Evolutionary conservation across 2,888 invertebrate genomes (phyloP), one percentile per base, ranked within the genome.

Genomic region (Chalcosyrphus nemorum): DNA sequence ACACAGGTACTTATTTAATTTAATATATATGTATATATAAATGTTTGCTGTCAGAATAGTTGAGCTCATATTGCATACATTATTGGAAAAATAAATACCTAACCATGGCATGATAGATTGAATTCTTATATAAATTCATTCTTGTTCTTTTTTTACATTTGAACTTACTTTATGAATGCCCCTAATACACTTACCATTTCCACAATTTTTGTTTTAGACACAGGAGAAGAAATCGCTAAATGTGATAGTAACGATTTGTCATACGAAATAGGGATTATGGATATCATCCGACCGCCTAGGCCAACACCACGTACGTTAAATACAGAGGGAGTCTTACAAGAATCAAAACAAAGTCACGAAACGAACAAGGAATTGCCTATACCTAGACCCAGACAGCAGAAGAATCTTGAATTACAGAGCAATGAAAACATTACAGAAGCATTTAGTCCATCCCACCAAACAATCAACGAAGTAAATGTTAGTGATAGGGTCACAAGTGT

Each of bases 301-400:
- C 93, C 93, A 86, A 93, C 92, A 88, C 93, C 93, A 63, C 92
- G 93, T 81, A 90, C 89, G 88, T 87, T 89, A 80, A 88, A 88
- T 63, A 88, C 89, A 41, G 89, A 90, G 71, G 88, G 88, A 59
- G 41, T 13, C 19, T 2, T 21, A 2, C n/a, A 21, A 5, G 4
- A 27, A 52, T 1, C 19, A 13, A 27, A 4, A 17, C 35, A 35
- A 5, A 11, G n/a, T 13, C 29, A 38, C 6, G 41, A 17, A 13
- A 15, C 6, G 29, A 59, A 17, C 6, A 61, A 9, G 7, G 66
- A 43, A n/a, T 6, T 43, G 15, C 77, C 77, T 0, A 47, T 63
- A 11, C 77, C 77, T 17, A 77, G 54, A n/a, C 77, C 77, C 1
- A 77, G 77, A 7, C 77, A 70, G 3, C 70, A 70, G 27, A 50